These are phyloP conservation scores for Coleophora flavipennella DNA, from an alignment of 2,888 invertebrate species.

Conservation along the genomic window DNA sequence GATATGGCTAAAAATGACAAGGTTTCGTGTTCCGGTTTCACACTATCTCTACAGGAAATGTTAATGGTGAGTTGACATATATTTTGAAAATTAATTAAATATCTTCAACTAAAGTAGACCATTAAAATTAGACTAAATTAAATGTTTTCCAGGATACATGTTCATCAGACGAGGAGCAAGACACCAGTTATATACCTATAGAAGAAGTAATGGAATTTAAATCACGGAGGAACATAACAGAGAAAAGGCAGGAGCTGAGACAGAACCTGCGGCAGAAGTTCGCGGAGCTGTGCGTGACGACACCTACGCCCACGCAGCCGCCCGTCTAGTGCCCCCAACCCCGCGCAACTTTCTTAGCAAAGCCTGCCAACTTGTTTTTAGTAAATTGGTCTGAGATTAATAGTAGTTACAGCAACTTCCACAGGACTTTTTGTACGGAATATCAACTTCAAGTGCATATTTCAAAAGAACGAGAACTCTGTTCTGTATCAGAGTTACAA, in stretches of 20 bases:
- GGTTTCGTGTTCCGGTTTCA: slow-evolving; percentile 62
- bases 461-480: slow-evolving; percentile 1
- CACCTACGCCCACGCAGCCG: slow-evolving; percentile 35
- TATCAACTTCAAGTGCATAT: background rate
- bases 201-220: slow-evolving; percentile 92
- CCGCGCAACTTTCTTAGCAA: background rate
- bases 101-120: too few relatives aligned
- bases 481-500: too few relatives aligned
- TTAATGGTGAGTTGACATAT: slow-evolving; percentile 75
- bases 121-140: too few relatives aligned
- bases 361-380: slow-evolving; percentile 1
- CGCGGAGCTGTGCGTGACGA: slow-evolving; percentile 80
- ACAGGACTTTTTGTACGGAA: slow-evolving; percentile 10
- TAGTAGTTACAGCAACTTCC: background rate
- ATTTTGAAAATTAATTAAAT: background rate
- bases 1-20: slow-evolving; percentile 54
- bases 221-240: slow-evolving; percentile 83
- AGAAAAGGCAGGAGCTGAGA: slow-evolving; percentile 86
- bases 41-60: slow-evolving; percentile 82
- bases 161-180: slow-evolving; percentile 84
- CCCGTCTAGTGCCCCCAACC: slow-evolving; percentile 21
- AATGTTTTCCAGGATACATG: slow-evolving; percentile 76
- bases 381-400: slow-evolving; percentile 1
- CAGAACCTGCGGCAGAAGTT: slow-evolving; percentile 88
- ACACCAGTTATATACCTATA: slow-evolving; percentile 86